Evolutionary conservation across 1,140 invertebrate species (phyloP).

Genomic region (Plutomurus gul): DNA sequence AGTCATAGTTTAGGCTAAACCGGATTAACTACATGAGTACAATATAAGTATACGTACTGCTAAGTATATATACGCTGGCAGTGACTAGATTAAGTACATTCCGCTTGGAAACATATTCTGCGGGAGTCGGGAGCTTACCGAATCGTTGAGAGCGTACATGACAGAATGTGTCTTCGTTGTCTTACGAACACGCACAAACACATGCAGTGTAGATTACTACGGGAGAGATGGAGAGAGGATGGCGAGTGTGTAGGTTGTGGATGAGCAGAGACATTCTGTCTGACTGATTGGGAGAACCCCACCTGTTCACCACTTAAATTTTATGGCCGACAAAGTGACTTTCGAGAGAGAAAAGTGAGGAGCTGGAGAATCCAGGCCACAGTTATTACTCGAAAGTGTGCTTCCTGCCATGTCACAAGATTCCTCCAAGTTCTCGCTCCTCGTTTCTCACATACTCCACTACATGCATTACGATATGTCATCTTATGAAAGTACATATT

Average conservation of each 20-base stretch:
- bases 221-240: neutral
- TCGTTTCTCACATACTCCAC: neutral
- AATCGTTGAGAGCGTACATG: too few relatives aligned
- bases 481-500: too few relatives aligned
- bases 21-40: neutral
- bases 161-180: too few relatives aligned
- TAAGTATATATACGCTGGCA: too few relatives aligned
- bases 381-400: conserved; percentile 18
- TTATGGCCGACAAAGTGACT: conserved; percentile 39
- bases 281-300: conserved; percentile 41
- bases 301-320: conserved; percentile 42
- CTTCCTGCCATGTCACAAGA: conserved; percentile 5
- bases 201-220: neutral
- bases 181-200: too few relatives aligned
- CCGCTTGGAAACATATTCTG: too few relatives aligned
- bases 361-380: neutral
- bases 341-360: neutral
- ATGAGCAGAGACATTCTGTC: neutral
- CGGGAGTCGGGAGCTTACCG: too few relatives aligned
- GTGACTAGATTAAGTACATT: too few relatives aligned
- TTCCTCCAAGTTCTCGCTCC: neutral
- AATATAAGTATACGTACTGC: too few relatives aligned
- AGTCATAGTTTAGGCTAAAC: neutral
- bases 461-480: neutral
- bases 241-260: neutral